Conservation (phyloP, 2,797 vertebrate genomes). For the Thamnophis elegans region DNA sequence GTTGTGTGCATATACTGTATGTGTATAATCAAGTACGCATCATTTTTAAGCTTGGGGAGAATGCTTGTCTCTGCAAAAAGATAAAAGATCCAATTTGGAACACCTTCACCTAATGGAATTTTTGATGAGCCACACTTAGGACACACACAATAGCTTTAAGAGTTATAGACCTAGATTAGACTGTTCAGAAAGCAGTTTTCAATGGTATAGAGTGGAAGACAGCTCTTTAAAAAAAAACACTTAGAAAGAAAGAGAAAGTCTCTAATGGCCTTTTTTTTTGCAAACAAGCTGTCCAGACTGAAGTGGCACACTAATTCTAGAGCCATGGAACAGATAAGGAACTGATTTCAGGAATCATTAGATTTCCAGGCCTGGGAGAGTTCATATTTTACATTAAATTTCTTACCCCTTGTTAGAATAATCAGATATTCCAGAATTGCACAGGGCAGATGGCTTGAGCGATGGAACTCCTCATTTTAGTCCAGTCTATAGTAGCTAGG, state of each 20-base stretch:
- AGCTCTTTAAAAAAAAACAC: not conserved
- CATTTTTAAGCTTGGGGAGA: not conserved
- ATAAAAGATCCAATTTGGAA: not conserved
- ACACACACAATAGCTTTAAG: not conserved
- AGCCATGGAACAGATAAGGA: not conserved
- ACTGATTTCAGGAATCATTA: not conserved
- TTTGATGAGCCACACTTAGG: not conserved
- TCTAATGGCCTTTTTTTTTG: not conserved
- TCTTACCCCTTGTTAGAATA: too few relatives aligned
- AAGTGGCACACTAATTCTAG: not conserved
- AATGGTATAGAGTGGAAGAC: not conserved
- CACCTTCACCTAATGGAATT: not conserved
- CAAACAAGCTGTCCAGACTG: not conserved
- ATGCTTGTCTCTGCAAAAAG: not conserved
- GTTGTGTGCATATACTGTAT: not conserved
- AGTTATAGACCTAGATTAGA: not conserved
- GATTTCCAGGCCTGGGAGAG: not conserved
- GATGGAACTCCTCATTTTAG: not conserved
- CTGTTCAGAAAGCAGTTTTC: not conserved
- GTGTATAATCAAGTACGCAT: not conserved
- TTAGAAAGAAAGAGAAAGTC: not conserved
- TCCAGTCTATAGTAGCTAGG: not conserved
- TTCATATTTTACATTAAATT: not conserved
- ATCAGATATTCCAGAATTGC: not conserved
- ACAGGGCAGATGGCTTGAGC: not conserved